These are phyloP conservation scores for Aricia artaxerxes DNA, from an alignment of 2,888 invertebrate genomes.

Conservation along the genomic window DNA sequence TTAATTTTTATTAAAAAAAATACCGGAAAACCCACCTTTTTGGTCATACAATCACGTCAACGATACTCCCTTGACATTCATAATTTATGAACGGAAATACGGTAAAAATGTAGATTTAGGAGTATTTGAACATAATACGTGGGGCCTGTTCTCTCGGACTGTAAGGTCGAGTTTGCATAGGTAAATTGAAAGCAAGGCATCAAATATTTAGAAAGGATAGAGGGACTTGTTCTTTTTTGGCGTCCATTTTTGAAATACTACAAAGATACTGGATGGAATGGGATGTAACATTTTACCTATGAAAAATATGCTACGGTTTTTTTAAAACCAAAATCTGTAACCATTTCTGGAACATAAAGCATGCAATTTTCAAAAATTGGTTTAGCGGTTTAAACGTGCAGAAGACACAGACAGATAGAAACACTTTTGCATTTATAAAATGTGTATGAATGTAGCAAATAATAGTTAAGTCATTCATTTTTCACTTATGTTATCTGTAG, in stretches of 20 bases:
- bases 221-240: not conserved
- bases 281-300: not conserved
- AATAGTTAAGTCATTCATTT: too few species aligned
- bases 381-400: too few species aligned
- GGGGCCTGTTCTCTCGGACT: not conserved
- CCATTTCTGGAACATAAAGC: too few species aligned
- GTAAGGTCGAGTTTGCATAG: not conserved
- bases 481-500: too few species aligned
- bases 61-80: not conserved
- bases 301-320: too few species aligned
- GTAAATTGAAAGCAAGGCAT: slow-evolving; percentile 15
- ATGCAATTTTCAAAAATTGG: too few species aligned
- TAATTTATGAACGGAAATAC: not conserved
- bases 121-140: not conserved
- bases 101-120: slow-evolving; percentile 11
- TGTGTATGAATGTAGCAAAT: too few species aligned
- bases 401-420: too few species aligned
- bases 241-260: not conserved
- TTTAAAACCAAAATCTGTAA: too few species aligned
- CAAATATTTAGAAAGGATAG: slow-evolving; percentile 23
- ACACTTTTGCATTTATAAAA: too few species aligned
- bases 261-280: not conserved
- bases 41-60: not conserved
- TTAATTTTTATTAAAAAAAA: too few species aligned
- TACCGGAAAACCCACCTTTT: not conserved